Conservation (phyloP, 2,113 vertebrate species). For the Chaenocephalus aceratus region DNA sequence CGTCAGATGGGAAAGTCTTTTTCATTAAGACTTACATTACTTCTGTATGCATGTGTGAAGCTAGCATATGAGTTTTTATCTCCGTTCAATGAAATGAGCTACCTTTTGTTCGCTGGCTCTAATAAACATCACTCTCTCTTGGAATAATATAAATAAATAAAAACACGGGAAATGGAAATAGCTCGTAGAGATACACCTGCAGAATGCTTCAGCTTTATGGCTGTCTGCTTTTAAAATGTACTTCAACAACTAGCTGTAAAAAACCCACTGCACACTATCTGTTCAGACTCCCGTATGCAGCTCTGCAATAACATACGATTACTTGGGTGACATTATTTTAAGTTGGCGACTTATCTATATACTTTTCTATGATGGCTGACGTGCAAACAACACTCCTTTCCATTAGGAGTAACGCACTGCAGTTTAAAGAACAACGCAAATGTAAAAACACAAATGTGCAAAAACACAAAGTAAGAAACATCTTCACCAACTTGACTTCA, state of each 20-base stretch:
- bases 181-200: background rate
- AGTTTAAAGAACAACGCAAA: too few relatives aligned
- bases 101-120: conserved; percentile 9
- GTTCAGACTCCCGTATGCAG: too few relatives aligned
- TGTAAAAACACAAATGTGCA: too few relatives aligned
- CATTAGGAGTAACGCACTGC: too few relatives aligned
- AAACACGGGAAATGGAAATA: background rate
- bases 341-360: too few relatives aligned
- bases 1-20: conserved; percentile 41
- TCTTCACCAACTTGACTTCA: too few relatives aligned
- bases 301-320: too few relatives aligned
- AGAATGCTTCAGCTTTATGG: background rate
- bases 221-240: background rate
- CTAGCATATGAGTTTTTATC: conserved; percentile 55
- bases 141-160: background rate
- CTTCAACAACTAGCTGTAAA: background rate
- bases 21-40: conserved; percentile 36
- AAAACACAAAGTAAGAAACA: too few relatives aligned
- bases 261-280: too few relatives aligned
- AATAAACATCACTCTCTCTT: conserved; percentile 30
- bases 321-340: too few relatives aligned
- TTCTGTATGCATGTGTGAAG: conserved; percentile 14
- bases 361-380: too few relatives aligned
- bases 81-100: conserved; percentile 29
- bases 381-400: too few relatives aligned